These are phyloP conservation scores for Ptychadena robeensis DNA, from an alignment of 2,797 vertebrate species.

Conservation along the genomic window DNA sequence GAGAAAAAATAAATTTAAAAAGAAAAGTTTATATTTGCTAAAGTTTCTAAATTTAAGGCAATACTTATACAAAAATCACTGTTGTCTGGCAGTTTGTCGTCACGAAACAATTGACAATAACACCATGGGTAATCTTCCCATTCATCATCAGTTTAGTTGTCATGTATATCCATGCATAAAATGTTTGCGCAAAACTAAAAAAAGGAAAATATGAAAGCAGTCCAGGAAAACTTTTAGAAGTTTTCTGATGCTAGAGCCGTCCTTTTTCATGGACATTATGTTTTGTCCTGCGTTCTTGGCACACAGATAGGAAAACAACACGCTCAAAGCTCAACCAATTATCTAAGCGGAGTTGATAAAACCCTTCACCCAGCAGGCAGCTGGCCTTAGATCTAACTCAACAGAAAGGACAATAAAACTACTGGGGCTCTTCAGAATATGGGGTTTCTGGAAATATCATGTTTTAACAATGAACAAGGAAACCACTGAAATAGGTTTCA, in stretches of 20 bases:
- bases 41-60: not conserved
- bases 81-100: not conserved
- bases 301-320: constrained; percentile 29
- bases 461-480: not conserved
- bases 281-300: constrained; percentile 8
- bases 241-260: not conserved
- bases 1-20: too few species aligned
- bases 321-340: constrained; percentile 35
- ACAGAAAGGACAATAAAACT: constrained; percentile 1
- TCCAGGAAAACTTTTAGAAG: not conserved
- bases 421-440: constrained; percentile 12
- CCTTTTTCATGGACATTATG: constrained; percentile 14
- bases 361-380: constrained; percentile 32
- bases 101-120: too few species aligned
- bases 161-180: not conserved
- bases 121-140: too few species aligned
- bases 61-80: not conserved
- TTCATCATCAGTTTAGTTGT: too few species aligned
- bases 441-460: constrained; percentile 1
- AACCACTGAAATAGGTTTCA: not conserved
- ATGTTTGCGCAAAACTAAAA: too few species aligned
- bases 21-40: not conserved
- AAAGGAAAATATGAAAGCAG: not conserved
- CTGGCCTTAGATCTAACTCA: constrained; percentile 20
- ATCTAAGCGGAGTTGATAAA: constrained; percentile 31